Evolutionary conservation across 2,113 vertebrate species (phyloP).

Genomic region (Sphaerodactylus townsendi): DNA sequence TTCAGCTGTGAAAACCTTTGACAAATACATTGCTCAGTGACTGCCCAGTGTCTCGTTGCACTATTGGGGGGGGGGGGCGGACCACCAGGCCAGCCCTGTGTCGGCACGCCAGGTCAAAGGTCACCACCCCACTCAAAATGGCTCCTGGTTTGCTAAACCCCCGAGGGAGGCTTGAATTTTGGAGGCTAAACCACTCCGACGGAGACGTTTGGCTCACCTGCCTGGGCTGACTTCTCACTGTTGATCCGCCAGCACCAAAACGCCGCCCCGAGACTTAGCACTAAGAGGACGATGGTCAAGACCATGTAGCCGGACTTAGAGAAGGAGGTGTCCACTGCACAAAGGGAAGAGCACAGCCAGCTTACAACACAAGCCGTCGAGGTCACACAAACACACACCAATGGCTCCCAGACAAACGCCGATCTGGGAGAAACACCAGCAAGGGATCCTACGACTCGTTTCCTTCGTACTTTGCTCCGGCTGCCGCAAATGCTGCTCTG

Average conservation of each 20-base stretch:
- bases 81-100: no score
- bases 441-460: no score
- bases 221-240: not conserved
- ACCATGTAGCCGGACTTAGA: constrained; percentile 2
- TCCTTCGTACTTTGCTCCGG: no score
- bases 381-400: not conserved
- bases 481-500: no score
- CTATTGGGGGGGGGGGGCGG: no score
- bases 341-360: not conserved
- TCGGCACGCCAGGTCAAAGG: no score
- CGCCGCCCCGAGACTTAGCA: not conserved
- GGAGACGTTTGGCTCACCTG: not conserved
- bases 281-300: not conserved
- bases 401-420: not conserved
- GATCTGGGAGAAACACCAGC: not conserved
- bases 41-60: no score
- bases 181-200: not conserved
- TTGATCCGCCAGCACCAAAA: constrained; percentile 21
- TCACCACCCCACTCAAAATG: no score
- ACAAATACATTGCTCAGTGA: no score
- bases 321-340: not conserved
- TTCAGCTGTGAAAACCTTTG: no score
- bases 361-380: not conserved
- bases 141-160: no score
- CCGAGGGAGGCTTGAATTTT: not conserved